These are phyloP conservation scores for Neomorphus geoffroyi DNA, from an alignment of 2,797 vertebrate genomes.

Conservation along the genomic window DNA sequence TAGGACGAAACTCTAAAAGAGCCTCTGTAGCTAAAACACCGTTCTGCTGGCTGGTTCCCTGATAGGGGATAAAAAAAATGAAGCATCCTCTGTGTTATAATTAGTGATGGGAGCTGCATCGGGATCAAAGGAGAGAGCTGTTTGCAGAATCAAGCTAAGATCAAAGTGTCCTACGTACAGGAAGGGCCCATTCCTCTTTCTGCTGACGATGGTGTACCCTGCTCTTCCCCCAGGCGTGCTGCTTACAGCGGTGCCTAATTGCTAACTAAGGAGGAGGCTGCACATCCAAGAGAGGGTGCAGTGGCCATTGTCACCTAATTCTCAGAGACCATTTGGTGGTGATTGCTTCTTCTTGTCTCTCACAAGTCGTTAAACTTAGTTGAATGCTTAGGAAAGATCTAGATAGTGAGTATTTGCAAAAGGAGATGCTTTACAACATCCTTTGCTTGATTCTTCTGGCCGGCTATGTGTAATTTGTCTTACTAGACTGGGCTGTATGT, in stretches of 20 bases:
- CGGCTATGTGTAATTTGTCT: background rate
- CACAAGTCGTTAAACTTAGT: background rate
- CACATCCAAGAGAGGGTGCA: background rate
- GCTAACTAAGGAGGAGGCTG: background rate
- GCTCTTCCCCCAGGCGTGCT: slow-evolving; percentile 13
- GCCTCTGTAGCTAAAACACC: background rate
- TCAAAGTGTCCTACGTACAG: background rate
- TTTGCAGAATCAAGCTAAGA: slow-evolving; percentile 37
- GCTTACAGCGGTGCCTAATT: slow-evolving; percentile 19
- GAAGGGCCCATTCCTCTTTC: slow-evolving; percentile 13
- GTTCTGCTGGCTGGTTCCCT: slow-evolving; percentile 10
- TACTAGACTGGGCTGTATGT: background rate
- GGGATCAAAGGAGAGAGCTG: slow-evolving; percentile 25
- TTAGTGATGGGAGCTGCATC: slow-evolving; percentile 27
- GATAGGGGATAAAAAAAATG: background rate
- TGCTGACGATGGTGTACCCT: background rate
- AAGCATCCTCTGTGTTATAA: background rate
- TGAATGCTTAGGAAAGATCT: background rate
- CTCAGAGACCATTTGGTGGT: background rate
- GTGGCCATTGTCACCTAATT: background rate
- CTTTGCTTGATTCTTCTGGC: slow-evolving; percentile 17
- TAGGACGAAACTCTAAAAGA: background rate
- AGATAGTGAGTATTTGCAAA: background rate
- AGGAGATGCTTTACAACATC: background rate
- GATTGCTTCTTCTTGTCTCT: background rate